phyloP scores from a whole-genome alignment of 1,140 invertebrate species.

The Scaptomyza graminum region DNA sequence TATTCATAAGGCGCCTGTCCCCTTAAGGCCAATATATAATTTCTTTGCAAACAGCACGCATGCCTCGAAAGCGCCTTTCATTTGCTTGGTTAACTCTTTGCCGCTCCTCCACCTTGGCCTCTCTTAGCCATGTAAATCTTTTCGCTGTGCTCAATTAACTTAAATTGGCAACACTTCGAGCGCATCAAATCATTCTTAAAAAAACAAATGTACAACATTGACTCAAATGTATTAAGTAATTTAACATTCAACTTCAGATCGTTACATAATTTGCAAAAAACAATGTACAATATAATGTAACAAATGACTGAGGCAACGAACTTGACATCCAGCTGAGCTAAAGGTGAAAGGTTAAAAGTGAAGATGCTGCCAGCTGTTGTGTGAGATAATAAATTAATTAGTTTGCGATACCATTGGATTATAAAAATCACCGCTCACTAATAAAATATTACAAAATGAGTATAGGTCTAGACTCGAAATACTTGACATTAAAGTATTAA shows the following conservation, averaged over 20 bases:
- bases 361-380: neutral
- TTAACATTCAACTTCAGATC: slow-evolving; percentile 57
- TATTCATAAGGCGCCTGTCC: slow-evolving; percentile 52
- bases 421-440: neutral
- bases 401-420: neutral
- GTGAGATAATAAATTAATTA: neutral
- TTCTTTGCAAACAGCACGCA: slow-evolving; percentile 31
- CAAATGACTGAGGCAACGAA: slow-evolving; percentile 79
- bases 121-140: slow-evolving; percentile 15
- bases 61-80: slow-evolving; percentile 6
- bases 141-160: slow-evolving; percentile 55
- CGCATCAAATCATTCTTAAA: slow-evolving; percentile 76
- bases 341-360: slow-evolving; percentile 12
- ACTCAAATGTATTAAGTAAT: slow-evolving; percentile 72
- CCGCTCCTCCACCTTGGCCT: slow-evolving; percentile 26
- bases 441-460: neutral
- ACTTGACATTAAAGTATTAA: neutral
- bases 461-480: neutral
- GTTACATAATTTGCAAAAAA: slow-evolving; percentile 39
- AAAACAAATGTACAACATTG: slow-evolving; percentile 45
- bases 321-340: slow-evolving; percentile 45
- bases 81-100: slow-evolving; percentile 8
- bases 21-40: too few relatives aligned
- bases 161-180: slow-evolving; percentile 61
- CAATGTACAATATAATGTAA: slow-evolving; percentile 29